Conservation (phyloP, 2,797 vertebrate species). For the Phataginus tricuspis region DNA sequence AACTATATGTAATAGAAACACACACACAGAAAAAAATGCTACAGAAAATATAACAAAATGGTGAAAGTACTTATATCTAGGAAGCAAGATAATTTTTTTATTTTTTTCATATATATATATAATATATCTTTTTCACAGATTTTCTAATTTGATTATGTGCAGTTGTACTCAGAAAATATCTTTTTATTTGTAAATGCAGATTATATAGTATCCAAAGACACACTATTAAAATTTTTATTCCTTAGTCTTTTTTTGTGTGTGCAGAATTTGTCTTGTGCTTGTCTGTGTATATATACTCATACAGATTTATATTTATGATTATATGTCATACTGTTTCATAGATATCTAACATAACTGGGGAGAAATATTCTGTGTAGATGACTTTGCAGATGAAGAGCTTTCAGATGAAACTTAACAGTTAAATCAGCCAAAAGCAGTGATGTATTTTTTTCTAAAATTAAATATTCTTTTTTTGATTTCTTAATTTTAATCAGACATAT, state of each 20-base stretch:
- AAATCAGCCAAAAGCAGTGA: background rate
- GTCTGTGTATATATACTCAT: background rate
- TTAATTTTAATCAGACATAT: background rate
- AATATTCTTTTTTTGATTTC: background rate
- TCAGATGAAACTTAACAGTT: background rate
- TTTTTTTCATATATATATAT: background rate
- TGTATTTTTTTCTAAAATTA: background rate
- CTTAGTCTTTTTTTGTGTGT: background rate
- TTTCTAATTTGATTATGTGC: background rate
- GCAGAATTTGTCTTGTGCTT: background rate
- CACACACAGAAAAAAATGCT: background rate
- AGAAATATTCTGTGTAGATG: background rate
- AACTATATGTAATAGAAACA: background rate
- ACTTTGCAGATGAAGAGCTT: conserved; percentile 1
- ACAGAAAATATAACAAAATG: background rate
- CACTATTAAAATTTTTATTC: background rate
- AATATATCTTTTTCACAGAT: background rate
- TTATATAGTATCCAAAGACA: background rate
- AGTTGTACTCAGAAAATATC: background rate
- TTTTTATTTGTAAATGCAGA: conserved; percentile 22
- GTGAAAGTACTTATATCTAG: background rate
- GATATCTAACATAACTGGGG: background rate
- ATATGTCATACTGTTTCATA: background rate
- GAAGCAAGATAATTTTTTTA: background rate
- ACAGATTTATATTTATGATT: background rate